Percentiles rank a stretch among this genome's conserved stretches.
phyloP scores from a whole-genome alignment of 64 coral and sea anemone genomes.

The Actinia equina region DNA sequence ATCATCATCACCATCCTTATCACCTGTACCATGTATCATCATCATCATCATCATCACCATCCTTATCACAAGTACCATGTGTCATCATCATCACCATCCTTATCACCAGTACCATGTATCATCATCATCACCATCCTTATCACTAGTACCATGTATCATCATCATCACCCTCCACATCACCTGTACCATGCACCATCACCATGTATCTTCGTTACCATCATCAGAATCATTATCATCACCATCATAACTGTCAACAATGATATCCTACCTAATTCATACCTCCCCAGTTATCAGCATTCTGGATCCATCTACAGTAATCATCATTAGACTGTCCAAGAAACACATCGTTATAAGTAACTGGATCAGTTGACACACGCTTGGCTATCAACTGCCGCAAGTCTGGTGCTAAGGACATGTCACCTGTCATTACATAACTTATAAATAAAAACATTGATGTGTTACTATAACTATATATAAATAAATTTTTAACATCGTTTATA shows the following conservation, averaged over 20 bases:
- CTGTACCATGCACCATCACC: neutral
- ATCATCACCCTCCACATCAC: neutral
- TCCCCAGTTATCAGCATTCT: constrained; percentile 81
- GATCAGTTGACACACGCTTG: constrained; percentile 75
- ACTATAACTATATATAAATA: neutral
- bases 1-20: too few relatives aligned
- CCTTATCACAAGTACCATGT: too few relatives aligned
- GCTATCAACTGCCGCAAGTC: constrained; percentile 82
- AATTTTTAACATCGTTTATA: too few relatives aligned
- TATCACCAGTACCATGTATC: neutral
- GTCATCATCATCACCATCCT: too few relatives aligned
- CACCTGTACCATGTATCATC: too few relatives aligned
- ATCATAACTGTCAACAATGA: neutral
- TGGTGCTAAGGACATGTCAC: constrained; percentile 54
- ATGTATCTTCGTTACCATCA: neutral
- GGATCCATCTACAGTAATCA: constrained; percentile 93
- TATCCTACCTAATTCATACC: constrained; percentile 42
- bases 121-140: too few relatives aligned
- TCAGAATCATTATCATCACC: neutral
- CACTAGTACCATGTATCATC: neutral
- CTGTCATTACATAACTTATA: constrained; percentile 88
- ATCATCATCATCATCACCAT: too few relatives aligned
- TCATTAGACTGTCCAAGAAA: constrained; percentile 77
- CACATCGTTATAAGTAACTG: constrained; percentile 59
- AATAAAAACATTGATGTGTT: neutral